Base-by-base conservation (phyloP, 2,888 invertebrate genomes). In the Andrena marginata region DNA sequence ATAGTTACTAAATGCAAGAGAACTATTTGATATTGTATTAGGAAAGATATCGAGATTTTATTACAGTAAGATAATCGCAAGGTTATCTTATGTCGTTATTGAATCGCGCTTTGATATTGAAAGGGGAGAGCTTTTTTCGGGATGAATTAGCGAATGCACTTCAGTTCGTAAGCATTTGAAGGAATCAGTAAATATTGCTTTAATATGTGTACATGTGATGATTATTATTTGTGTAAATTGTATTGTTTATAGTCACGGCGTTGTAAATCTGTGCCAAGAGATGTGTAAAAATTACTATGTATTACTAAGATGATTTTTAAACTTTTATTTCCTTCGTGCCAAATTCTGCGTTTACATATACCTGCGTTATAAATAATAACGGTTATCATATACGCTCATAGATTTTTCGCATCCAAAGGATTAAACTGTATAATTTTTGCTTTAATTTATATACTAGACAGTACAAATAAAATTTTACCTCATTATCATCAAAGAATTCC, bases 221-320 rank as follows among this genome's bases (percentile, higher is more conserved):
- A 54, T 79, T 64, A 70, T 64, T n/a, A 51, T 82, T 80, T 80
- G 73, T 88, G 81, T 72, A 84, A 77, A 80, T 80, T 79, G 49
- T 75, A 82, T 76, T 63, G 13, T 77, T 84, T 70, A 26, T 77
- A 82, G 20, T 71, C 70, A 42, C 13, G 35, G 26, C 49, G n/a
- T 71, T 74, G 31, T 69, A 73, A 77, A 73, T 73, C 26, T 84
- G 84, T 80, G 80, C 84, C 84, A 84, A 84, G 72, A 59, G n/a
- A 70, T 60, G n/a, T 73, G 42, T 67, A 54, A 64, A 72, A 10
- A 59, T 68, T 13, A 63, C 13, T 64, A 72, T 82, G 20, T 64
- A 49, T 70, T 33, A 20, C 23, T 20, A 56, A 72, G 8, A 72
- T 51, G 48, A 54, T 63, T 72, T 35, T 26, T 10, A n/a, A 69